phyloP scores from a whole-genome alignment of 1,140 invertebrate genomes.

The Tenebrio molitor region DNA sequence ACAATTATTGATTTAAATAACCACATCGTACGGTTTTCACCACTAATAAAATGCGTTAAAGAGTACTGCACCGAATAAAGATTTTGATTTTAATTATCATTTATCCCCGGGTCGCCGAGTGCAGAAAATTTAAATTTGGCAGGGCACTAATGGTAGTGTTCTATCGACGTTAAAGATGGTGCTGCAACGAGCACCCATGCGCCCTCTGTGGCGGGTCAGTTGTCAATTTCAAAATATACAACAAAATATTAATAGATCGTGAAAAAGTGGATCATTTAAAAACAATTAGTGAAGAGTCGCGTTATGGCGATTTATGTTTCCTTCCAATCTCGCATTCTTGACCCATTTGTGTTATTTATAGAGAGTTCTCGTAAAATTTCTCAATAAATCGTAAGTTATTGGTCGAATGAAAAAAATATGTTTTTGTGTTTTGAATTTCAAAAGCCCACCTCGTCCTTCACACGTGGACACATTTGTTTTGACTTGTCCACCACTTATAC shows the following conservation, averaged over 20 bases:
- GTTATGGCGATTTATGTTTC: too few species aligned
- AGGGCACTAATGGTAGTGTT: too few species aligned
- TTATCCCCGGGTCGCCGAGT: too few species aligned
- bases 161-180: too few species aligned
- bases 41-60: neutral
- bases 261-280: conserved; percentile 8
- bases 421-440: too few species aligned
- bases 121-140: too few species aligned
- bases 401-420: neutral
- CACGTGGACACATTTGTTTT: neutral
- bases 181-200: too few species aligned
- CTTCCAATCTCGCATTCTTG: conserved; percentile 10
- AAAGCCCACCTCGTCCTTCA: neutral
- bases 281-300: conserved; percentile 1
- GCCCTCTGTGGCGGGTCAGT: too few species aligned
- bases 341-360: conserved; percentile 11
- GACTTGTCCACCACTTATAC: neutral
- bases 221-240: too few species aligned
- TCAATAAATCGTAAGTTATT: neutral
- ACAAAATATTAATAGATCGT: conserved; percentile 12
- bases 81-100: too few species aligned
- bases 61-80: neutral
- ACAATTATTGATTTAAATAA: neutral
- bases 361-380: neutral
- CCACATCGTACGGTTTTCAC: neutral